Evolutionary conservation across 1,140 invertebrate species (phyloP).

Genomic region (Scaptomyza montana): DNA sequence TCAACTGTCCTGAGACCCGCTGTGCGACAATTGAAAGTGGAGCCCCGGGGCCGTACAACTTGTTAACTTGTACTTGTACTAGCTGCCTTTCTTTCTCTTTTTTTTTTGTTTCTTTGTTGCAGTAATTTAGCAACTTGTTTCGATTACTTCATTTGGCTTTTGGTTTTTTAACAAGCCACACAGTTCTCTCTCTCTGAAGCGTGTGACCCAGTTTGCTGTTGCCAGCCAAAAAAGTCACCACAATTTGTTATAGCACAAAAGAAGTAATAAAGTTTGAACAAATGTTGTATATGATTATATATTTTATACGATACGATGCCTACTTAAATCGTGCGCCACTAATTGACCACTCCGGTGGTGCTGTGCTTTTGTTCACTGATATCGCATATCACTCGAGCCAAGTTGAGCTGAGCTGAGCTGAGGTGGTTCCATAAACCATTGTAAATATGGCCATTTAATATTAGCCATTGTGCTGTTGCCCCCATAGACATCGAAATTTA

Average conservation of each 20-base stretch:
- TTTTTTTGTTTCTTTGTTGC: not conserved
- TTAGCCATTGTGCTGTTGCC: slow-evolving; percentile 33
- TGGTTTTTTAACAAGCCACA: slow-evolving; percentile 1
- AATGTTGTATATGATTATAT: slow-evolving; percentile 14
- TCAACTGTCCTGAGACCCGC: slow-evolving; percentile 23
- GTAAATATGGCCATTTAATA: slow-evolving; percentile 34
- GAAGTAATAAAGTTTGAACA: slow-evolving; percentile 37
- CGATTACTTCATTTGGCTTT: slow-evolving; percentile 61
- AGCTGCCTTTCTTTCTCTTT: slow-evolving; percentile 17
- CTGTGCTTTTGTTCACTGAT: slow-evolving; percentile 28
- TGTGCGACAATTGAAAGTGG: slow-evolving; percentile 73
- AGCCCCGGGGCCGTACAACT: slow-evolving; percentile 47
- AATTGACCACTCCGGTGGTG: slow-evolving; percentile 49
- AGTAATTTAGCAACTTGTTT: slow-evolving; percentile 45
- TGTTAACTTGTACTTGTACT: slow-evolving; percentile 64
- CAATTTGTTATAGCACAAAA: slow-evolving; percentile 42
- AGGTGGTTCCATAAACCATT: slow-evolving; percentile 37
- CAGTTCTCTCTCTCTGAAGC: slow-evolving; percentile 35
- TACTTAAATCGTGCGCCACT: slow-evolving; percentile 59
- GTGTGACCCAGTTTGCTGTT: slow-evolving; percentile 60
- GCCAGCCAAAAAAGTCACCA: slow-evolving; percentile 43
- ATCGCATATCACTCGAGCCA: slow-evolving; percentile 54
- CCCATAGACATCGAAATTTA: slow-evolving; percentile 57
- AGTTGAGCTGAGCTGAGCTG: not conserved
- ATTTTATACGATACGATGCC: slow-evolving; percentile 35